Conservation (phyloP, 2,888 invertebrate genomes). For the Clistopyga incitator region DNA sequence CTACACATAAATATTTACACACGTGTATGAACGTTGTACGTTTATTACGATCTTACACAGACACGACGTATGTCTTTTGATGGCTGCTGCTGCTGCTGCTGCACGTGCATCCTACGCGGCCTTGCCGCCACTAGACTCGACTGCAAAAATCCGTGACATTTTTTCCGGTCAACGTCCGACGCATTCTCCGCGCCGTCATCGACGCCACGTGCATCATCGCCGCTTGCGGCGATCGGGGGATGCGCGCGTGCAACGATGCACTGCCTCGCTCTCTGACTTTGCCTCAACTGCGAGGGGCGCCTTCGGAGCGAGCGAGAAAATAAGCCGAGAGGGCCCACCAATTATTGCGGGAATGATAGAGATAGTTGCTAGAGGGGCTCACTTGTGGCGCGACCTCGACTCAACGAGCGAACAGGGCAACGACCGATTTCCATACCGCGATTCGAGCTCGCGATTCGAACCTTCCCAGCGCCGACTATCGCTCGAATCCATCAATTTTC, state of each 20-base stretch:
- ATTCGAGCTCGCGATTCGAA: not conserved
- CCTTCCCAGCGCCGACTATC: not conserved
- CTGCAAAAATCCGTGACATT: slow-evolving; percentile 72
- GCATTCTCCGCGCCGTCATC: slow-evolving; percentile 52
- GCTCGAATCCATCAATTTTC: not conserved
- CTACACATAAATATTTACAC: not conserved
- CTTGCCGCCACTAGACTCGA: slow-evolving; percentile 26
- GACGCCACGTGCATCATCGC: slow-evolving; percentile 62
- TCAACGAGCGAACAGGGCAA: slow-evolving; percentile 43
- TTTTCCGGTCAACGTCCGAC: slow-evolving; percentile 77
- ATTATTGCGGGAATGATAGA: slow-evolving; percentile 62
- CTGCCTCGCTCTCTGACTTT: not conserved
- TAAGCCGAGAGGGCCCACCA: not conserved
- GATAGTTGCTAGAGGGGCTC: slow-evolving; percentile 37
- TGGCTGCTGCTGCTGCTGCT: slow-evolving; percentile 10
- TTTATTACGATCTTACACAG: slow-evolving; percentile 11
- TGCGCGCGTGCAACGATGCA: slow-evolving; percentile 64
- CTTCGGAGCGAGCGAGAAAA: not conserved
- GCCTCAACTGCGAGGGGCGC: not conserved
- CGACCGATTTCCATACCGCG: slow-evolving; percentile 43
- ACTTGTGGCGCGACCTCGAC: slow-evolving; percentile 34
- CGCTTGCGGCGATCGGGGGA: slow-evolving; percentile 1
- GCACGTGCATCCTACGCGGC: slow-evolving; percentile 23
- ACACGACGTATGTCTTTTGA: not conserved
- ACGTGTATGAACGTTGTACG: not conserved